These are phyloP conservation scores for Champsocephalus gunnari DNA, from an alignment of 2,797 vertebrate species.

Conservation along the genomic window DNA sequence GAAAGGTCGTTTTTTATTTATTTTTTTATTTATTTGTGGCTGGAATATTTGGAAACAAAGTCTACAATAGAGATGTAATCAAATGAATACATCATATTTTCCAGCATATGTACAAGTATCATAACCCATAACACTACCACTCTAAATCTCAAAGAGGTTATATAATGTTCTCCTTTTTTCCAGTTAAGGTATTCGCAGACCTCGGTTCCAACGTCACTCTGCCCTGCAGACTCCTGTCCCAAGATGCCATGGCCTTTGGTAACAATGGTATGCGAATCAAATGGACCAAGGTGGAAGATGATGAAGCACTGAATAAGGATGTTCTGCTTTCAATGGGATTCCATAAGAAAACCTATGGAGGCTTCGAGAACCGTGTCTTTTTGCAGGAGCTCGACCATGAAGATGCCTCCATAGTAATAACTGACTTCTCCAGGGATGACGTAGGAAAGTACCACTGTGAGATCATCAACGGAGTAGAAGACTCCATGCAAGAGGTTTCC, in stretches of 20 bases:
- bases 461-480: slow-evolving; percentile 90
- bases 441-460: slow-evolving; percentile 92
- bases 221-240: slow-evolving; percentile 54
- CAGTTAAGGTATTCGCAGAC: slow-evolving; percentile 80
- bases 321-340: slow-evolving; percentile 92
- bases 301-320: slow-evolving; percentile 85
- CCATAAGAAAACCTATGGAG: slow-evolving; percentile 88
- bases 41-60: background rate
- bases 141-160: background rate
- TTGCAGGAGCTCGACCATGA: slow-evolving; percentile 81
- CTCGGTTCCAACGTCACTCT: slow-evolving; percentile 86
- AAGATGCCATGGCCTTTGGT: slow-evolving; percentile 68
- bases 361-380: slow-evolving; percentile 85
- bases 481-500: slow-evolving; percentile 82
- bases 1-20: background rate
- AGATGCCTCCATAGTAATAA: slow-evolving; percentile 90
- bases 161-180: slow-evolving; percentile 57
- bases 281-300: slow-evolving; percentile 92
- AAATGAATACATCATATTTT: slow-evolving; percentile 7
- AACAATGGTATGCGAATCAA: slow-evolving; percentile 86
- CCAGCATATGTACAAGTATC: background rate
- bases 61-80: background rate
- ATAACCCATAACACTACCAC: background rate
- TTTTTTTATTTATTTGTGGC: background rate
- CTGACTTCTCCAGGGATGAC: slow-evolving; percentile 86